Percentiles rank a stretch among this genome's conserved stretches.
Evolutionary conservation across 2,113 vertebrate species (phyloP).

Genomic region (Gallinago undulata): DNA sequence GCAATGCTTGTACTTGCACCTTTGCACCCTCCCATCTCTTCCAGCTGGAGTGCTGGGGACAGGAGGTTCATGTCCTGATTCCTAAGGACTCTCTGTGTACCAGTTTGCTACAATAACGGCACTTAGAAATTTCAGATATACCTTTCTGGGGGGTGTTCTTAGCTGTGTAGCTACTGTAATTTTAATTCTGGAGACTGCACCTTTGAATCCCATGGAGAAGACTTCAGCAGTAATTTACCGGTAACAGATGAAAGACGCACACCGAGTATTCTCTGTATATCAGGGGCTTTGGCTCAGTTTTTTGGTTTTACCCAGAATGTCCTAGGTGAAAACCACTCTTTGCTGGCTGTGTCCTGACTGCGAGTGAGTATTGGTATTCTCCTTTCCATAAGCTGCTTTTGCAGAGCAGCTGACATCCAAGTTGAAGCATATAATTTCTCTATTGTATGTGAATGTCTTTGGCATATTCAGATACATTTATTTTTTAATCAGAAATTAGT

Average conservation of each 20-base stretch:
- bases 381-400: neutral
- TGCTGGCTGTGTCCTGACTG: neutral
- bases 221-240: neutral
- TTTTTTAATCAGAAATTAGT: neutral
- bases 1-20: neutral
- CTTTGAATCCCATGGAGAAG: neutral
- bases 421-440: neutral
- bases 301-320: neutral
- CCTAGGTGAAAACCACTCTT: neutral
- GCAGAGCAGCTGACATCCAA: neutral
- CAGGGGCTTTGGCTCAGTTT: neutral
- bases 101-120: accelerated
- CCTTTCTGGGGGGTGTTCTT: neutral
- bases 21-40: neutral
- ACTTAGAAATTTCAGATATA: neutral
- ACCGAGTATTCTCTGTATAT: neutral
- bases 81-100: neutral
- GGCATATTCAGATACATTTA: neutral
- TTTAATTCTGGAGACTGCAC: neutral
- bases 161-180: neutral
- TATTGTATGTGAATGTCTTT: neutral
- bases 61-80: neutral
- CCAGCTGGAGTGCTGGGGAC: neutral
- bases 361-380: neutral
- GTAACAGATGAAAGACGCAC: neutral